Conservation (phyloP, 2,888 invertebrate genomes). For the Eurytoma adleriae region DNA sequence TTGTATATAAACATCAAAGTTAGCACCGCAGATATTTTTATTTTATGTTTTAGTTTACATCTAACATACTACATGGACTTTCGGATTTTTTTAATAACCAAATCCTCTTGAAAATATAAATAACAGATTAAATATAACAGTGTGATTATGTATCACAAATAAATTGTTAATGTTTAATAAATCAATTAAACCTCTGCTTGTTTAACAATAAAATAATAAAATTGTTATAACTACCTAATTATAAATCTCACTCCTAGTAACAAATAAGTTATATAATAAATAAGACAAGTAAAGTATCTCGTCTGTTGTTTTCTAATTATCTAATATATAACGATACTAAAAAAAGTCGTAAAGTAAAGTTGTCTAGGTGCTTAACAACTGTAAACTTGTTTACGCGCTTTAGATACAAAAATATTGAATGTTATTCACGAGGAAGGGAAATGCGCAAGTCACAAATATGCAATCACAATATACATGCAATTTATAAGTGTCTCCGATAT, state of each 20-base stretch:
- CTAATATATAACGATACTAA: constrained; percentile 9
- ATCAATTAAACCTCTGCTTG: background rate
- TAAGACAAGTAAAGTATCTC: background rate
- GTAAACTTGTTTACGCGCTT: constrained; percentile 2
- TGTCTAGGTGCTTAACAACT: constrained; percentile 29
- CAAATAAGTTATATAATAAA: constrained; percentile 9
- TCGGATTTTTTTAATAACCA: background rate
- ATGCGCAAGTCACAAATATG: too few relatives aligned
- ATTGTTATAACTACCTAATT: constrained; percentile 31
- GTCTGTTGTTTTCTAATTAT: constrained; percentile 27
- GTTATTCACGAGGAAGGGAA: too few relatives aligned
- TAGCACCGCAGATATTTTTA: constrained; percentile 9
- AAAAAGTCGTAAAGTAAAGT: constrained; percentile 28
- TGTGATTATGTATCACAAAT: background rate
- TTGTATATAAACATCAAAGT: constrained; percentile 38
- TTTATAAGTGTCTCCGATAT: too few relatives aligned
- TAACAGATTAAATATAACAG: constrained; percentile 1
- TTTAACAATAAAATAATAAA: background rate
- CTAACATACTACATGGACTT: constrained; percentile 1
- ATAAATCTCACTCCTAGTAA: background rate
- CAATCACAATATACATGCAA: too few relatives aligned
- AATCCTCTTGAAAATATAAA: background rate
- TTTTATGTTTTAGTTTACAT: constrained; percentile 17
- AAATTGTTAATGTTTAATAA: too few relatives aligned
- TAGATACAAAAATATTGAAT: constrained; percentile 5